Evolutionary conservation across 2,888 invertebrate species (phyloP).

Genomic region (Rhogogaster chlorosoma): DNA sequence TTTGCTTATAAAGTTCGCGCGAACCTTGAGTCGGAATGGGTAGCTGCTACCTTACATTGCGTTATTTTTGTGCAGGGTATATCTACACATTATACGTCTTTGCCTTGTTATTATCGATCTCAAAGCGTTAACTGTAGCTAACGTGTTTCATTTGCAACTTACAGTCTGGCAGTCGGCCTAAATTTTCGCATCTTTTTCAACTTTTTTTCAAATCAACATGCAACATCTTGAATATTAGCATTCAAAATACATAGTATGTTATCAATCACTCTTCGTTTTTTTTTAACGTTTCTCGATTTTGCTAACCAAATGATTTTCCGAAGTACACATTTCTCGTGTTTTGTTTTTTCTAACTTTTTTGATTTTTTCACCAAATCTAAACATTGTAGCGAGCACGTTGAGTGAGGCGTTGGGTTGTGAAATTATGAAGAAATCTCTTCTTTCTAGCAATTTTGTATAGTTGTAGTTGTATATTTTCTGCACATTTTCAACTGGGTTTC

Average conservation of each 20-base stretch:
- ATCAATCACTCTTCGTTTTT: too few relatives aligned
- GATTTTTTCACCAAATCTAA: too few relatives aligned
- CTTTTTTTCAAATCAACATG: background rate
- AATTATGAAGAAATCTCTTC: too few relatives aligned
- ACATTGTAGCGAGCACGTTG: too few relatives aligned
- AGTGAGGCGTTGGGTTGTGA: too few relatives aligned
- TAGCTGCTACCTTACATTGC: conserved; percentile 14
- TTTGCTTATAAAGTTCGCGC: conserved; percentile 54
- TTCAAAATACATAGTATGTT: too few relatives aligned
- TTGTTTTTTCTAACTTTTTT: background rate
- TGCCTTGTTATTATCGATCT: conserved; percentile 11
- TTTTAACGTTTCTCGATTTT: too few relatives aligned
- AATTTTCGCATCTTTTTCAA: background rate
- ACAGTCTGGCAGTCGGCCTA: background rate
- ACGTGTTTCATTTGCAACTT: background rate
- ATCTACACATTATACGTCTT: conserved; percentile 11
- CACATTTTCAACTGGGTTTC: too few relatives aligned
- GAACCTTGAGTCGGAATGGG: conserved; percentile 32
- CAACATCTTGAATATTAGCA: background rate
- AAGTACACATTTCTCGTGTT: background rate
- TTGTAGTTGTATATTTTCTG: too few relatives aligned
- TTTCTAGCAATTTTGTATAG: too few relatives aligned
- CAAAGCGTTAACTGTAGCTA: background rate
- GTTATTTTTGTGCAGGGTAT: conserved; percentile 23
- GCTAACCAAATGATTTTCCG: too few relatives aligned